Conservation (phyloP, 2,888 invertebrate genomes). For the Deilephila elpenor region DNA sequence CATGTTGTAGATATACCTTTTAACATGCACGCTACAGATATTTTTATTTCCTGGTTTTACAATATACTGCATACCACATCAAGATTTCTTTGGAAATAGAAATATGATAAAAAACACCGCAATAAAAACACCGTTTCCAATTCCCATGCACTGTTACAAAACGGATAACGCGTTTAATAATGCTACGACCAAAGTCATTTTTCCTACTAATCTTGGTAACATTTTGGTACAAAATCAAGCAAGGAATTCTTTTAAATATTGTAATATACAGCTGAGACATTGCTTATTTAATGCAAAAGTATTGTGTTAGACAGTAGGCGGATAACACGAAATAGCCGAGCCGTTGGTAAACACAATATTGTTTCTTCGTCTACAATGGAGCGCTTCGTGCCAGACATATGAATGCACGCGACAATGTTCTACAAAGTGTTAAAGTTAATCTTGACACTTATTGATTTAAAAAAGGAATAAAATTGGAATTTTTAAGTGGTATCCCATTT, state of each 20-base stretch:
- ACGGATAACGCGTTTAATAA: no score
- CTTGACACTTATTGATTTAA: not conserved
- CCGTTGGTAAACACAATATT: slow-evolving; percentile 62
- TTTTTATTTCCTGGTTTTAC: no score
- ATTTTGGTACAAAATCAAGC: not conserved
- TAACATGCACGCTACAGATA: no score
- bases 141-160: no score
- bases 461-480: not conserved
- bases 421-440: not conserved
- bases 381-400: slow-evolving; percentile 36
- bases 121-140: no score
- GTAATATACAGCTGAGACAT: slow-evolving; percentile 21
- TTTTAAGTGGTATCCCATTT: no score
- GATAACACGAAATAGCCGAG: slow-evolving; percentile 56
- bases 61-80: no score
- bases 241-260: not conserved
- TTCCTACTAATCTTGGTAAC: not conserved
- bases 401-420: slow-evolving; percentile 40
- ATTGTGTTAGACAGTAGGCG: slow-evolving; percentile 50
- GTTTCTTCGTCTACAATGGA: slow-evolving; percentile 55
- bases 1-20: no score
- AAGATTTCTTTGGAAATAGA: no score
- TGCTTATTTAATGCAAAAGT: slow-evolving; percentile 46
- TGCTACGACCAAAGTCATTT: no score
- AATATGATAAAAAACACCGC: no score